Evolutionary conservation across 2,888 invertebrate species (phyloP), one percentile per base, ranked within the genome.

Genomic region (Athrips mouffetella): DNA sequence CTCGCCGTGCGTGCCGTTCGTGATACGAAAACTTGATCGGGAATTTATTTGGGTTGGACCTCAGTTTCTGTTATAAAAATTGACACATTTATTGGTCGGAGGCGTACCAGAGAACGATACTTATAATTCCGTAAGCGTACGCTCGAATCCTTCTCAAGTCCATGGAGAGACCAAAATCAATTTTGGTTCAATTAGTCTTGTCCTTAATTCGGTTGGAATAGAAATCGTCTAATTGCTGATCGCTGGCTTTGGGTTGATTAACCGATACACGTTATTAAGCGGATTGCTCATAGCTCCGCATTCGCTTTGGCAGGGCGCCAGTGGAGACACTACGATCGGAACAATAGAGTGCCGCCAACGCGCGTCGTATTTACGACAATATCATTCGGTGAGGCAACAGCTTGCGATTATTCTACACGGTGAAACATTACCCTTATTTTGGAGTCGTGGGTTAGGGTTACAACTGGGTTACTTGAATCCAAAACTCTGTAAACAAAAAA

Each of bases 241-340:
- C 76, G 75, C 76, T 75, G 66, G 69, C 63, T 76, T 77, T 64
- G 80, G 76, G 83, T 84, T 85, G 82, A 86, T 86, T 81, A 84
- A 82, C 83, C 84, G 80, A 78, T 79, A 74, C 74, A 76, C 70
- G 73, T 79, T 82, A 81, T 84, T 79, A 81, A 74, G 76, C 60
- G 76, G 70, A 76, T 83, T 77, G 82, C 78, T 82, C 77, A 79
- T 74, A 77, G 78, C 71, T 71, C 73, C 73, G 67, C 68, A 76
- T 80, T 81, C 70, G 78, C 70, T 66, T 73, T 86, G 86, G 86
- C 84, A 55, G 8, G 1, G 27, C 47, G 76, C 86, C 86, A 87
- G 50, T 64, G 63, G 66, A 63, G 70, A 71, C 70, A 68, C 59
- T 51, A 46, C 49, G 60, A 67, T 60, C 60, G 57, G 64, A 62